Percentiles rank a stretch among this genome's conserved stretches.
Conservation (phyloP, 1,140 invertebrate genomes). For the Kradibia gibbosae region DNA sequence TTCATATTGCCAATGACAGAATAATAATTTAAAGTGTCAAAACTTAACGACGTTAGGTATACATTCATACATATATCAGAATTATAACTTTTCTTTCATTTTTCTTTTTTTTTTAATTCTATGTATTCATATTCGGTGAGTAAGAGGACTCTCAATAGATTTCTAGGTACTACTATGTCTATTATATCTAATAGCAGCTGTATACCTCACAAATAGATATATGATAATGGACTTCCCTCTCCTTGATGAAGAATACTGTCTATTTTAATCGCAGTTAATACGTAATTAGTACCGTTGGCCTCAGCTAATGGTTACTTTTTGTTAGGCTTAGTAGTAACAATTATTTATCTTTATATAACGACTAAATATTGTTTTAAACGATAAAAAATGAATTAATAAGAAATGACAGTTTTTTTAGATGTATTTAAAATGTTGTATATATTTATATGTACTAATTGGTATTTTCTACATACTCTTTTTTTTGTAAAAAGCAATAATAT, state of each 20-base stretch:
- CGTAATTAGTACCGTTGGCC: neutral
- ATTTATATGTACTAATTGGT: no score
- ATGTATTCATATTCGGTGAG: neutral
- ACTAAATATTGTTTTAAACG: neutral
- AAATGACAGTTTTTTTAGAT: neutral
- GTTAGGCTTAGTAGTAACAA: neutral
- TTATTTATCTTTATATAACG: neutral
- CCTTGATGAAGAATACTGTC: neutral
- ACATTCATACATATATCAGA: neutral
- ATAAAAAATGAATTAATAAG: neutral
- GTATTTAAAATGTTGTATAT: no score
- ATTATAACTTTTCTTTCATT: no score
- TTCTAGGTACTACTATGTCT: neutral
- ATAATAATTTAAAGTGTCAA: neutral
- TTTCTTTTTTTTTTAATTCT: neutral
- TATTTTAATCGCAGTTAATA: neutral
- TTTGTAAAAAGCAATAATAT: no score
- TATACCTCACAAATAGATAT: neutral
- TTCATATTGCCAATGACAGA: neutral
- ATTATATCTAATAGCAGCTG: neutral
- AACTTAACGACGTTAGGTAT: neutral
- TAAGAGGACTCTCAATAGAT: neutral
- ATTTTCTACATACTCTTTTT: no score
- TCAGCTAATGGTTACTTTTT: neutral
- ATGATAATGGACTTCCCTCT: neutral